Base-by-base conservation (phyloP, 2,888 invertebrate genomes). In the Apocheima hispidaria region DNA sequence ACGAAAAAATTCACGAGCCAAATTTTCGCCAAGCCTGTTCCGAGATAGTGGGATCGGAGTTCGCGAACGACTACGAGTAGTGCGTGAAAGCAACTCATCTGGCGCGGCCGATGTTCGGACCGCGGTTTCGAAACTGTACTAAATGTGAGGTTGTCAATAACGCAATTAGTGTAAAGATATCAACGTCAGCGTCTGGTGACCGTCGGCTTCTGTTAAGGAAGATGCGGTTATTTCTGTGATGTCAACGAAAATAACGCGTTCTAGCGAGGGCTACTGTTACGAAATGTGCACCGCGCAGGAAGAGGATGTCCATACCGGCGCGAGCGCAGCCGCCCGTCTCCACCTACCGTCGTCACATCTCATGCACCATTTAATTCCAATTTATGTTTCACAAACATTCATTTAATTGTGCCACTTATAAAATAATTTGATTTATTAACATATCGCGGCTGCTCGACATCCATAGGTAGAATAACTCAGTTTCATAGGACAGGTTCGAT, bases 131-230 rank as follows among this genome's bases (percentile, higher is more conserved):
- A 81, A 87, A 85, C 78, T 75, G 73, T 82, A 82, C 82, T 81
- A 82, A 83, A 84, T 79, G 80, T 81, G 78, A 77, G 74, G 76
- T 83, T 88, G 91, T 91, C 92, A 92, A 91, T 92, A 92, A 84
- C 83, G 88, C 83, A 89, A 91, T 92, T 90, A 92, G 90, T 84
- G 88, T 89, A 86, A 88, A 90, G 86, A 85, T 86, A 87, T 91
- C 88, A 90, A 87, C 90, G 90, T 88, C 88, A 81, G 78, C 85
- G 84, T 82, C 81, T 84, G 83, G 82, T 84, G 81, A 82, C 83
- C 84, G 85, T 81, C 81, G 78, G 71, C 66, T 77, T 80, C 76
- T 83, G 83, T 84, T 86, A 85, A 86, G 86, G 85, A 83, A 89
- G 86, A 86, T 82, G 84, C 68, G 82, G 86, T 90, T 92, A 92